A percentile compares a stretch with the other conserved stretches of the same genome.
phyloP scores from a whole-genome alignment of 1,140 invertebrate genomes.

The Platorchestia sp. region DNA sequence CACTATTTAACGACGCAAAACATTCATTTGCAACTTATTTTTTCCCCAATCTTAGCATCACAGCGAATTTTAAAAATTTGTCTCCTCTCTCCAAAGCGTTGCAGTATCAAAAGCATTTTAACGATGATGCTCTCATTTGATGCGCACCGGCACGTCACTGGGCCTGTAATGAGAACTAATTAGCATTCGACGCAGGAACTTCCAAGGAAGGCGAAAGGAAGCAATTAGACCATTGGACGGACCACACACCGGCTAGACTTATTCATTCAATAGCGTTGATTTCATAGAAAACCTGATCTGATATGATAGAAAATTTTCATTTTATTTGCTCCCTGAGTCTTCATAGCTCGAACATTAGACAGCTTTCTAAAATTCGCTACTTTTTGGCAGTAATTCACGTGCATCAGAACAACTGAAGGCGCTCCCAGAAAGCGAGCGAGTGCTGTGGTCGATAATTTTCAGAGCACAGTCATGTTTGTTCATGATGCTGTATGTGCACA shows the following conservation, averaged over 20 bases:
- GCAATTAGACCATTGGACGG: neutral
- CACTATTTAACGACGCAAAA: too few species aligned
- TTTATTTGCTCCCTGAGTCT: neutral
- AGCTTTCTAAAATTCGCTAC: neutral
- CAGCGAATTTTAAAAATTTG: neutral
- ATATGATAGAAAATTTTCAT: neutral
- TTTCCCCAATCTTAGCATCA: neutral
- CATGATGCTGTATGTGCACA: neutral
- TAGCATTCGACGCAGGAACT: slow-evolving; percentile 12
- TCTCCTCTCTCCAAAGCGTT: too few species aligned
- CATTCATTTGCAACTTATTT: too few species aligned
- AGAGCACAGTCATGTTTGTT: too few species aligned
- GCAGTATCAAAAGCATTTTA: neutral
- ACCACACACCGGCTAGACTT: neutral
- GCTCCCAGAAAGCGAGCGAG: neutral
- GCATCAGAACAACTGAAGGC: neutral
- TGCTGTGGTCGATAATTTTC: too few species aligned
- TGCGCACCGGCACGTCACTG: neutral
- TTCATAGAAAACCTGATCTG: too few species aligned
- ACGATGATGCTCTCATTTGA: neutral
- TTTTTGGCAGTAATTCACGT: neutral
- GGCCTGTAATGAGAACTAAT: neutral
- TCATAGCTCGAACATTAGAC: neutral
- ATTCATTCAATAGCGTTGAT: too few species aligned
- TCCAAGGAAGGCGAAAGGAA: neutral